Conservation (phyloP, 2,888 invertebrate species). For the Diarsia mendica region DNA sequence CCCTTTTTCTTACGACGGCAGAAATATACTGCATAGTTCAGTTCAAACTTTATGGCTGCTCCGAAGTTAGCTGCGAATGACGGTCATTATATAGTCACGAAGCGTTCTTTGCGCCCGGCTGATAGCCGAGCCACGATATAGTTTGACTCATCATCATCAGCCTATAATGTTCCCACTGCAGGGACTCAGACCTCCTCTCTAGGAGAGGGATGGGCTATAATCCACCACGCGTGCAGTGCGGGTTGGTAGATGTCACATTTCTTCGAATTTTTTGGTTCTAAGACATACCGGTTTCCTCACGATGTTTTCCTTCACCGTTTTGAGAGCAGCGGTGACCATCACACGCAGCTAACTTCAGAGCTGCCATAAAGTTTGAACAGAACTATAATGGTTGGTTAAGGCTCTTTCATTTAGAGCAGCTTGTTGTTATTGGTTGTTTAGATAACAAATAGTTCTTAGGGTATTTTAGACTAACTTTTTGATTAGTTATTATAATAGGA, state of each 20-base stretch:
- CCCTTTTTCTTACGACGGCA: no score
- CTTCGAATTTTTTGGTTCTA: no score
- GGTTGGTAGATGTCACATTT: no score
- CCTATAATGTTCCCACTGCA: no score
- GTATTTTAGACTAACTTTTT: background rate
- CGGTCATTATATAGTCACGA: no score
- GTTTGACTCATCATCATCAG: no score
- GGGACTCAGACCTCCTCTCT: no score
- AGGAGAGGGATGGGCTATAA: no score
- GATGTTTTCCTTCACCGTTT: no score
- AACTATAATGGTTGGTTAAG: background rate
- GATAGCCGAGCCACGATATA: background rate
- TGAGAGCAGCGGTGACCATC: background rate
- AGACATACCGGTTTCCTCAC: no score
- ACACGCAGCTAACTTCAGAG: background rate
- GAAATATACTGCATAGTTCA: background rate
- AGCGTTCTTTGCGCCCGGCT: background rate
- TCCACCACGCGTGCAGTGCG: no score
- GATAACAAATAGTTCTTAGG: background rate
- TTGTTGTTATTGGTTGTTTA: slow-evolving; percentile 3
- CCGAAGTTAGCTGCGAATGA: background rate
- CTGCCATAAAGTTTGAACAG: background rate
- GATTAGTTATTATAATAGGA: background rate
- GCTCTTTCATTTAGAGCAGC: background rate
- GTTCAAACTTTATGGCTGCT: background rate